Base-by-base conservation (phyloP, 2,888 invertebrate genomes). In the Brenthis hecate region DNA sequence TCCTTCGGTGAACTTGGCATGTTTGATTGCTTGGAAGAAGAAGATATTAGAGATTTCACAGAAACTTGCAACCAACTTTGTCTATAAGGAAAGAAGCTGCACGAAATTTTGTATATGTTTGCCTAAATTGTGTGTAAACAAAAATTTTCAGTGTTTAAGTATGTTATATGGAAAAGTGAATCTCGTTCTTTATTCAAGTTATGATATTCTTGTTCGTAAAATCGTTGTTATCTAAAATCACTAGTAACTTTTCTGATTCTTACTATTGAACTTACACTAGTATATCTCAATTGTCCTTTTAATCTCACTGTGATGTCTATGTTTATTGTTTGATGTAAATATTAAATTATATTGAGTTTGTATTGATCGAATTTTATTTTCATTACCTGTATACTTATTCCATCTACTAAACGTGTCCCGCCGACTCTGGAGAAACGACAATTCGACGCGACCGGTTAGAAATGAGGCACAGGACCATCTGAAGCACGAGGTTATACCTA, bases 271-370 rank as follows among this genome's bases (percentile, higher is more conserved):
- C 54, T 67, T 73, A 78, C 81, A 80, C 83, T 80, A 80, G 79
- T 81, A 79, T 85, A 75, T 78, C 75, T 82, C 76, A 84, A 81
- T 86, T 81, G 80, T 85, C 85, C 83, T 89, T 82, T 84, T 80
- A 84, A 83, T 87, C 84, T 89, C 83, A 85, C 88, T 90, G 89
- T 90, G 88, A 90, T 89, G 88, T 85, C 78, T 81, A 77, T 78
- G 78, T 79, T 82, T 84, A 86, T 88, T 87, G 85, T 89, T 90
- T 85, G 81, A 79, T 89, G 87, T 91, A 88, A 88, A 89, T 89
- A 88, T 85, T 84, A 85, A 84, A 85, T 80, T 81, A 81, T 82
- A 85, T 83, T 85, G 82, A 83, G 85, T 87, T 87, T 81, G 74
- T 78, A 73, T 74, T 62, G 54, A 66, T 5, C 50, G 36, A 8